Conservation (phyloP, 2,888 invertebrate genomes). For the Zygothrica quintamaculata region DNA sequence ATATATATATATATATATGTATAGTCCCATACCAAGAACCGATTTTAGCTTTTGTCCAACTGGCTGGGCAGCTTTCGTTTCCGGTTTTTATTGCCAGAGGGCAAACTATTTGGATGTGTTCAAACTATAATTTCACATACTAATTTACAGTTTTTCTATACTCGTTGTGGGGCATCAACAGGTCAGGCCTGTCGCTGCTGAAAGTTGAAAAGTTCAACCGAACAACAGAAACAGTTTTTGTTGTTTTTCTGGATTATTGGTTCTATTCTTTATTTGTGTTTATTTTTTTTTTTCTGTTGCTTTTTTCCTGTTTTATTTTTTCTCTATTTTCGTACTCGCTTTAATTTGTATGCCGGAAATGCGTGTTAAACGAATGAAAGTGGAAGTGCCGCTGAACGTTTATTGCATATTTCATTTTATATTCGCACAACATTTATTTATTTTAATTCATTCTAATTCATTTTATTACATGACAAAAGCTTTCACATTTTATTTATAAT, state of each 20-base stretch:
- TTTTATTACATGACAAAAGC: too few relatives aligned
- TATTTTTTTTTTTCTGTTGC: constrained; percentile 5
- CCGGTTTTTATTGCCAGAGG: constrained; percentile 62
- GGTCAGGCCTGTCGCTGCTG: constrained; percentile 23
- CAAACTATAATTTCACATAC: constrained; percentile 63
- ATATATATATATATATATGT: too few relatives aligned
- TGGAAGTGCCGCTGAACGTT: constrained; percentile 48
- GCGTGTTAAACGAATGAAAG: constrained; percentile 70
- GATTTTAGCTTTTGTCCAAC: constrained; percentile 1
- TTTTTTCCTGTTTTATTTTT: constrained; percentile 38
- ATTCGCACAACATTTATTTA: constrained; percentile 4
- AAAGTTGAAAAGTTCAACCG: constrained; percentile 22
- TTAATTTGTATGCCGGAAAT: constrained; percentile 60
- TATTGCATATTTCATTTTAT: constrained; percentile 37
- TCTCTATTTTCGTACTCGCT: constrained; percentile 18
- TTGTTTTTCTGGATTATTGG: constrained; percentile 40
- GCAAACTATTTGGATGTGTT: constrained; percentile 64
- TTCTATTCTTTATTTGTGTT: constrained; percentile 9
- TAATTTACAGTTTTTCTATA: constrained; percentile 66
- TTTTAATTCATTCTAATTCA: not conserved
- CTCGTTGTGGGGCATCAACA: constrained; percentile 16
- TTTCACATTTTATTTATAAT: too few relatives aligned
- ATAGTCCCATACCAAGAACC: too few relatives aligned
- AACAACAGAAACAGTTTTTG: constrained; percentile 30
- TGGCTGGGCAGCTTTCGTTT: constrained; percentile 48